Percentiles rank a stretch among this genome's conserved stretches.
Evolutionary conservation across 2,797 vertebrate genomes (phyloP).

Genomic region (Lutjanus campechanus): DNA sequence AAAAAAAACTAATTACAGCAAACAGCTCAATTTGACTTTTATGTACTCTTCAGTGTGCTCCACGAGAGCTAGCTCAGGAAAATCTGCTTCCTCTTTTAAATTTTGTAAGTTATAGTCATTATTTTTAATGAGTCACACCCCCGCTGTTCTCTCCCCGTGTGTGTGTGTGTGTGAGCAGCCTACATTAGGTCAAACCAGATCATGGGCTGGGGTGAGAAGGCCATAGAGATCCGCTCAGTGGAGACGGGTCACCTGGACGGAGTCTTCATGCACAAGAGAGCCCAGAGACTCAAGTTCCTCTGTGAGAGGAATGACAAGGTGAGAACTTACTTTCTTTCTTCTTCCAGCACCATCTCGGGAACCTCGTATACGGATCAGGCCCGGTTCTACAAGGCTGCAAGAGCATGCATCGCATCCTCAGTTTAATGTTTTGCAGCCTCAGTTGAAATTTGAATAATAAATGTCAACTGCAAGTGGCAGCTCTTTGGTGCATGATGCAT

Average conservation of each 20-base stretch:
- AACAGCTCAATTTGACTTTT: neutral
- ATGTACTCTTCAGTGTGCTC: neutral
- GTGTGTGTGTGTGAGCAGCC: conserved; percentile 73
- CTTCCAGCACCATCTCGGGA: too few relatives aligned
- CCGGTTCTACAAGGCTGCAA: too few relatives aligned
- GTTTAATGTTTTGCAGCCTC: too few relatives aligned
- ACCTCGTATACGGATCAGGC: too few relatives aligned
- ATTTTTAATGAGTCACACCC: neutral
- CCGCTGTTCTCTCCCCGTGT: neutral
- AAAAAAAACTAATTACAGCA: neutral
- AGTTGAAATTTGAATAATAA: too few relatives aligned
- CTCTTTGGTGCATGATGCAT: too few relatives aligned
- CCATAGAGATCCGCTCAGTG: conserved; percentile 95
- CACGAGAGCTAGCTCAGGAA: fast-evolving
- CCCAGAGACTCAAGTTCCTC: conserved; percentile 94
- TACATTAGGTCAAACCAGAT: conserved; percentile 98
- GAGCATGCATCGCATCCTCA: too few relatives aligned
- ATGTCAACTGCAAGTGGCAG: too few relatives aligned
- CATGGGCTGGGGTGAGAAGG: conserved; percentile 97
- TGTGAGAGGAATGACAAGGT: conserved; percentile 96
- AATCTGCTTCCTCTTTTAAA: fast-evolving
- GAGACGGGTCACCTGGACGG: conserved; percentile 94
- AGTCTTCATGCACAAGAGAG: conserved; percentile 96
- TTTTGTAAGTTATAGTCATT: too few relatives aligned
- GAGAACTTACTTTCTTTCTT: neutral